Conservation (phyloP, 2,113 vertebrate species). For the Climacteris rufus region DNA sequence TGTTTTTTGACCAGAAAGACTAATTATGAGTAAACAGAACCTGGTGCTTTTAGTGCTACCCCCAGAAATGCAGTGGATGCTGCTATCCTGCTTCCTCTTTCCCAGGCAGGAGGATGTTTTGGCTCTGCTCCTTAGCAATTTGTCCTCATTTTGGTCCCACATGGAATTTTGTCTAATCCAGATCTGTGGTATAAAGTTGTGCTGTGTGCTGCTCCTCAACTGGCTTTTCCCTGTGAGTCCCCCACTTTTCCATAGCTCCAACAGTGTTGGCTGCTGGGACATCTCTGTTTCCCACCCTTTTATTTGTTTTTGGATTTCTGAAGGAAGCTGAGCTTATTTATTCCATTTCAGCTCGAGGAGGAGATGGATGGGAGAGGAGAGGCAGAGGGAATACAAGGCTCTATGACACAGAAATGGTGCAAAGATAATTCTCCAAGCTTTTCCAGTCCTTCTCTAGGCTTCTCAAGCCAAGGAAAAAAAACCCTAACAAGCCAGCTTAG, state of each 20-base stretch:
- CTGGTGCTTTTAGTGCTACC: neutral
- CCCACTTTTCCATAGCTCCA: neutral
- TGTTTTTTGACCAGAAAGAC: neutral
- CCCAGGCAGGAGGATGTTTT: neutral
- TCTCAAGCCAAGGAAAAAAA: neutral
- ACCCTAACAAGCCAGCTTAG: neutral
- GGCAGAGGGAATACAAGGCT: neutral
- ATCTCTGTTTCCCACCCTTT: rapidly evolving
- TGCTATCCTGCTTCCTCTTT: neutral
- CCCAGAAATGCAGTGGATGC: neutral
- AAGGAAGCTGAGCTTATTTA: neutral
- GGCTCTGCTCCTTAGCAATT: neutral
- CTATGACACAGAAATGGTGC: rapidly evolving
- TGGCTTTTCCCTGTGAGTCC: neutral
- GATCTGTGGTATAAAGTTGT: neutral
- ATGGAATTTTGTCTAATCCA: neutral
- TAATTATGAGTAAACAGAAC: neutral
- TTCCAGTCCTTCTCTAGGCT: neutral
- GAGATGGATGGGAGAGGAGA: neutral
- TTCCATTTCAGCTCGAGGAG: neutral
- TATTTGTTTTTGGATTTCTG: neutral
- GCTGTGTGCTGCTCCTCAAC: rapidly evolving
- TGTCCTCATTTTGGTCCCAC: rapidly evolving
- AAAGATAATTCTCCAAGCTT: neutral
- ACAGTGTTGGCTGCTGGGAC: neutral